A percentile compares a stretch with the other conserved stretches of the same genome.
Evolutionary conservation across 2,888 invertebrate species (phyloP).

Genomic region (Fragum fragum): DNA sequence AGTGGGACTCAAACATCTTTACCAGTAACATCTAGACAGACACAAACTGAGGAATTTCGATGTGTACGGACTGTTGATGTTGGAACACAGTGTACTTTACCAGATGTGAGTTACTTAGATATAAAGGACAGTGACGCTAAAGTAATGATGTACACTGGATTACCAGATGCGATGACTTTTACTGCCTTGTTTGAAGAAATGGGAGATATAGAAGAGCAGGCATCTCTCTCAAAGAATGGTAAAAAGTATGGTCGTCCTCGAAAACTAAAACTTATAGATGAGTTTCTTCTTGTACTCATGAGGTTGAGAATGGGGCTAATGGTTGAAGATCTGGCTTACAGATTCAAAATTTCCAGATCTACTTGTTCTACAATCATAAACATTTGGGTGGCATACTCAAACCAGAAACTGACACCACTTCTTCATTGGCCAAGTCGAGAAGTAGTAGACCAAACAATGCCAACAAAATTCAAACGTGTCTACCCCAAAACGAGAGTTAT

Average conservation of each 20-base stretch:
- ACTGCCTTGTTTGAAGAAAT: constrained; percentile 48
- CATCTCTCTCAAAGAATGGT: not conserved
- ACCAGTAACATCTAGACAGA: not conserved
- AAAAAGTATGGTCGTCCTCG: constrained; percentile 38
- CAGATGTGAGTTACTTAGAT: constrained; percentile 44
- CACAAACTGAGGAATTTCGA: not conserved
- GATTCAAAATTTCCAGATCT: constrained; percentile 38
- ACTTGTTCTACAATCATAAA: constrained; percentile 36
- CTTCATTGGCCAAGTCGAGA: constrained; percentile 34
- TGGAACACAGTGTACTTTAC: constrained; percentile 33
- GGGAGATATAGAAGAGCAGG: not conserved
- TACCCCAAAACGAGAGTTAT: constrained; percentile 58
- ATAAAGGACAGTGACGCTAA: constrained; percentile 16
- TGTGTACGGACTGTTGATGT: not conserved
- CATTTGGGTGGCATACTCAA: constrained; percentile 34
- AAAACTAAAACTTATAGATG: constrained; percentile 38
- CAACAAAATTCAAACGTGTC: constrained; percentile 42
- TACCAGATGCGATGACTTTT: constrained; percentile 46
- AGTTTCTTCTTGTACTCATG: constrained; percentile 49
- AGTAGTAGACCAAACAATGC: constrained; percentile 37
- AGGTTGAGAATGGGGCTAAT: constrained; percentile 48
- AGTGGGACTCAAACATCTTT: not conserved
- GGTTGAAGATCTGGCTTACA: constrained; percentile 40
- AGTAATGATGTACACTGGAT: constrained; percentile 44
- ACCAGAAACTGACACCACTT: constrained; percentile 30